phyloP scores from a whole-genome alignment of 2,888 invertebrate genomes.

The Trisateles emortualis region DNA sequence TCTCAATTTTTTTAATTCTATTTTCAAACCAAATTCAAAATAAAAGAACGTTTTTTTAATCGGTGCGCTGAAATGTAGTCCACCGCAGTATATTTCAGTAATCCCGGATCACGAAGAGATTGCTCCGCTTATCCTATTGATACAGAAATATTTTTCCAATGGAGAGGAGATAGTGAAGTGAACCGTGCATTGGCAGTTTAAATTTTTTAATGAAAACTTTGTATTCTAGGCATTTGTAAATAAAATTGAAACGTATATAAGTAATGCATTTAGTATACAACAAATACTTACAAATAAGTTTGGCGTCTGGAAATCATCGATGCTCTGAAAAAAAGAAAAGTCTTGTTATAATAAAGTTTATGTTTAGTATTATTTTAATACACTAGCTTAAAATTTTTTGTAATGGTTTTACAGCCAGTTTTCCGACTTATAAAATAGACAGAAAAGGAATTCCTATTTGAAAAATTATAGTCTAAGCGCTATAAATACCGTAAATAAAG shows the following conservation, averaged over 20 bases:
- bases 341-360: no score
- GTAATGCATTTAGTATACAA: background rate
- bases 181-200: background rate
- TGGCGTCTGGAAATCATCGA: constrained; percentile 14
- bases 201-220: constrained; percentile 1
- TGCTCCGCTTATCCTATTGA: constrained; percentile 71
- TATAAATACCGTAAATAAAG: constrained; percentile 17
- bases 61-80: constrained; percentile 1
- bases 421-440: no score
- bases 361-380: no score
- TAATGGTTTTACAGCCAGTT: no score
- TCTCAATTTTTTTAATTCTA: background rate
- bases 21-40: background rate
- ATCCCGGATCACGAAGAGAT: constrained; percentile 57
- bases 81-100: constrained; percentile 5
- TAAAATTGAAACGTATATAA: background rate
- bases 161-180: constrained; percentile 38
- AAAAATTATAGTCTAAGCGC: background rate
- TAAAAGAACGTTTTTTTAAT: background rate
- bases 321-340: constrained; percentile 26
- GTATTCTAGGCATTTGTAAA: no score
- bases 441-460: background rate
- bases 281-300: constrained; percentile 28
- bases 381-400: no score
- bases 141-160: constrained; percentile 67